Evolutionary conservation across 2,888 invertebrate genomes (phyloP), one percentile per base, ranked within the genome.

Genomic region (Koerneria pararmatus): DNA sequence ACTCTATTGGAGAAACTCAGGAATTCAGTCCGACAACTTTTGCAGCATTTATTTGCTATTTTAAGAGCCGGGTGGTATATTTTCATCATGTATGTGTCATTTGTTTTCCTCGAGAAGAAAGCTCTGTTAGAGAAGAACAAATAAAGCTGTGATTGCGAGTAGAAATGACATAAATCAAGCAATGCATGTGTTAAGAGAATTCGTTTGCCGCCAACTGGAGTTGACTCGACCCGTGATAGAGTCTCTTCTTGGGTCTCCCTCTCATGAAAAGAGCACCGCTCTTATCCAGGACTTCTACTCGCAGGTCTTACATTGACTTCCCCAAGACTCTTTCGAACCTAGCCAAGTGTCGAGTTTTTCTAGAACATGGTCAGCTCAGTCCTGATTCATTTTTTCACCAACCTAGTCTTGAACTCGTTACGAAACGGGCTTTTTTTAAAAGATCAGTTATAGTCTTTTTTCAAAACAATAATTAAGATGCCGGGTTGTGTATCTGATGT

Each of bases 171-270:
- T n/a, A n/a, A n/a, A n/a, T n/a, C n/a, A n/a, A n/a, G 27, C 27
- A 29, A 51, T 19, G 35, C 34, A 15, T 8, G 15, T 32, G 24
- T 46, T 19, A 29, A 86, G 86, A 32, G 89, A 93, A 75, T 94
- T 93, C 85, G 87, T 97, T 74, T 89, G 92, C 0, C 89, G 90
- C 74, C 95, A 97, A 84, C 90, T 91, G 79, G 90, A 91, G 78
- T 88, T 89, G 62, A 85, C 97, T 29, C 91, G 91, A 71, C 89
- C 90, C 3, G 93, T 92, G 83, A 87, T 95, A 79, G 91, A 93
- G 83, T 89, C 90, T 69, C 88, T 93, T 69, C 88, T 94, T 15
- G n/a, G 54, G 15, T n/a, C n/a, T n/a, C 54, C 35, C 1, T 49
- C 65, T n/a, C 67, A 69, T 15, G 66, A 66, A 35, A 71, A 70